These are phyloP conservation scores for Brachycybe producta DNA, from an alignment of 2,888 invertebrate genomes.

Conservation along the genomic window DNA sequence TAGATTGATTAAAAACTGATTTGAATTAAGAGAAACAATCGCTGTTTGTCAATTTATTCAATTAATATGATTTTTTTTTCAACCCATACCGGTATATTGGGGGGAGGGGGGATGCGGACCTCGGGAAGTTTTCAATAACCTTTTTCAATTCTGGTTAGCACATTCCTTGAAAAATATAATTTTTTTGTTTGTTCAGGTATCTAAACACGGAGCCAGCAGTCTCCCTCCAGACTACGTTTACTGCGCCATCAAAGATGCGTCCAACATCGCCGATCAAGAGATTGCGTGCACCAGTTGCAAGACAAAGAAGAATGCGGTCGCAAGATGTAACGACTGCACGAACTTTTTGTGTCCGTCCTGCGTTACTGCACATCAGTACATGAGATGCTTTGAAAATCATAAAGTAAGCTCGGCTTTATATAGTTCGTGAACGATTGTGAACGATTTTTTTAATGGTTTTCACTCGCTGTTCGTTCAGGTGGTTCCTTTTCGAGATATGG, in stretches of 20 bases:
- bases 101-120: no score
- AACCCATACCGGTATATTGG: no score
- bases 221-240: conserved; percentile 76
- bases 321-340: conserved; percentile 87
- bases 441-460: neutral
- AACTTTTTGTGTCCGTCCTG: conserved; percentile 87
- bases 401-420: conserved; percentile 29
- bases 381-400: conserved; percentile 94
- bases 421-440: neutral
- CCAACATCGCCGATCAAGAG: conserved; percentile 46
- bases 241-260: conserved; percentile 39
- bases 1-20: no score
- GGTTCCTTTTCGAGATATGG: conserved; percentile 72
- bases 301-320: conserved; percentile 84
- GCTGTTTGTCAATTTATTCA: no score
- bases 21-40: no score
- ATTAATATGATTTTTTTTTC: no score
- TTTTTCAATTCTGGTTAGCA: no score
- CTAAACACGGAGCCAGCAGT: conserved; percentile 59
- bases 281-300: conserved; percentile 82
- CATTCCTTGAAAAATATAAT: no score
- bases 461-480: conserved; percentile 43
- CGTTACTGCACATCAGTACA: conserved; percentile 88
- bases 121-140: no score
- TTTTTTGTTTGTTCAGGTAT: conserved; percentile 43